Base-by-base conservation (phyloP, 1,140 invertebrate species). In the Aphaenogaster ashmeadi region DNA sequence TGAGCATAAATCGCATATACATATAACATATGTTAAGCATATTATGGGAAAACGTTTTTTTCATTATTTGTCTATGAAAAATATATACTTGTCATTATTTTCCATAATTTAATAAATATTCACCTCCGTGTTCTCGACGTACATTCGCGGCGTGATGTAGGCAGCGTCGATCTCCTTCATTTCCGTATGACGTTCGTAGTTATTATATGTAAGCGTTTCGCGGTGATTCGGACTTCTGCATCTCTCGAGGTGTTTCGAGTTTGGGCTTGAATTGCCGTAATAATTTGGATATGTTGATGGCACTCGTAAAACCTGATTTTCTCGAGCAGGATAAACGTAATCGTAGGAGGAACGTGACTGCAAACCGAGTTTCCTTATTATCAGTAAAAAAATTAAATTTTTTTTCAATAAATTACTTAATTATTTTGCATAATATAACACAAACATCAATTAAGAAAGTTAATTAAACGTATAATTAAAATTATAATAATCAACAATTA, bases 171-270 rank as follows among this genome's bases (percentile, higher is more conserved):
- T 91, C 87, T 95, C 94, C 56, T 92, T 92, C 93, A 95, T 95
- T 83, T 95, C 94, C 41, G 94, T 74, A 15, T 93, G 90, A 75
- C 93, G 95, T 44, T 92, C 93, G 47, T 94, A 94, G 92, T 95
- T 95, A 69, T 89, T 94, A 87, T 94, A 94, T 44, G 91, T 92
- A 5, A 92, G 86, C 0, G 87, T 87, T 54, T 90, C 88, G 11
- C 74, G 77, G 0, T 87, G 71, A 67, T 94, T 91, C 0, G 83
- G 21, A 27, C 52, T 75, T 33, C 86, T 89, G 33, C 60, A 77
- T 13, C 80, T 88, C 50, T 78, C 47, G 3, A 77, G n/a, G 15
- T 80, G 80, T 72, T 90, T 93, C 38, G 85, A 81, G 75, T 80
- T 85, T 4, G 93, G 93, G 44, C 92, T 95, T 0, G 92, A 88